A percentile compares a stretch with the other conserved stretches of the same genome.
Evolutionary conservation across 2,888 invertebrate species (phyloP).

Genomic region (Hipparchia sbordonii): DNA sequence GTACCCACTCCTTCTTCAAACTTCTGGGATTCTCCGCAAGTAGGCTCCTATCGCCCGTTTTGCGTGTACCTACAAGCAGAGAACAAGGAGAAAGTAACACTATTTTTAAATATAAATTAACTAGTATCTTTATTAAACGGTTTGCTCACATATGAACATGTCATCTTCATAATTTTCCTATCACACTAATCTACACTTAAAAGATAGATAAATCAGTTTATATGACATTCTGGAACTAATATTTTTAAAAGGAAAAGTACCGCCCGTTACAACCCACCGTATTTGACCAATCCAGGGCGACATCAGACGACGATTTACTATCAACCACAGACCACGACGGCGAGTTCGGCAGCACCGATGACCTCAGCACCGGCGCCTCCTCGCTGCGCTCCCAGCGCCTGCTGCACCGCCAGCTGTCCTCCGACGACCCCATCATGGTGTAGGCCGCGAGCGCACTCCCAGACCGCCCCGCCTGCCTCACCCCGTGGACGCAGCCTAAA

Average conservation of each 20-base stretch:
- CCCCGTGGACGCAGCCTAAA: not conserved
- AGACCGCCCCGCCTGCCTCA: not conserved
- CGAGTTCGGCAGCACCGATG: conserved; percentile 85
- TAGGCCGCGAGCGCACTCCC: conserved; percentile 41
- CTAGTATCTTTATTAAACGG: too few relatives aligned
- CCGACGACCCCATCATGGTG: conserved; percentile 81
- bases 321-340: conserved; percentile 90
- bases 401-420: conserved; percentile 75
- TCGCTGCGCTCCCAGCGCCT: conserved; percentile 70
- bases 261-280: conserved; percentile 18
- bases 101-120: too few relatives aligned
- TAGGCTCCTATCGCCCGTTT: too few relatives aligned
- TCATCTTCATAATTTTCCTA: too few relatives aligned
- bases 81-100: too few relatives aligned
- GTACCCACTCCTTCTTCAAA: too few relatives aligned
- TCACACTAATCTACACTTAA: too few relatives aligned
- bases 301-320: conserved; percentile 94
- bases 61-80: too few relatives aligned
- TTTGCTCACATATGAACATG: too few relatives aligned
- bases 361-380: conserved; percentile 71
- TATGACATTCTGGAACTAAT: not conserved
- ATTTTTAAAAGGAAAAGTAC: not conserved
- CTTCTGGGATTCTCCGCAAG: too few relatives aligned
- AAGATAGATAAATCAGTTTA: too few relatives aligned
- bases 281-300: conserved; percentile 80